Percentiles rank a stretch among this genome's conserved stretches.
These are phyloP conservation scores for Nymphalis polychloros DNA, from an alignment of 2,888 invertebrate species.

Conservation along the genomic window DNA sequence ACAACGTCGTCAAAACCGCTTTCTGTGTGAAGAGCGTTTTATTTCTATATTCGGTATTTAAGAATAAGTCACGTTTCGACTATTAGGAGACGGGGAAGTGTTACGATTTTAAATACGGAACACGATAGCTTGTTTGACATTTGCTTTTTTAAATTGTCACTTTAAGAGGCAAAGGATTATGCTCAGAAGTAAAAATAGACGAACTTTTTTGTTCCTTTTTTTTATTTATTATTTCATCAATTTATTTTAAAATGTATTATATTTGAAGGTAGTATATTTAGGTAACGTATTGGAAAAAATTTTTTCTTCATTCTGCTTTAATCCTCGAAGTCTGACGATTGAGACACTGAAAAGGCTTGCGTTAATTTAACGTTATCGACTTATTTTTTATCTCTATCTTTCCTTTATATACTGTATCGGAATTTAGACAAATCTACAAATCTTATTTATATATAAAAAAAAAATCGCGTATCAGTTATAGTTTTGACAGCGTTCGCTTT, in stretches of 20 bases:
- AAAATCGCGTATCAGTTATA: too few relatives aligned
- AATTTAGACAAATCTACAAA: too few relatives aligned
- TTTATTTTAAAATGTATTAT: not conserved
- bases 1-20: slow-evolving; percentile 13
- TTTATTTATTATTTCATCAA: not conserved
- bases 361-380: too few relatives aligned
- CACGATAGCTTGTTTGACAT: slow-evolving; percentile 44
- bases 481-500: too few relatives aligned
- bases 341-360: too few relatives aligned
- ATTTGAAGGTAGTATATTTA: too few relatives aligned
- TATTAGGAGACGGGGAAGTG: slow-evolving; percentile 45
- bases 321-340: too few relatives aligned
- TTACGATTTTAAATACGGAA: slow-evolving; percentile 48
- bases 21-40: slow-evolving; percentile 37
- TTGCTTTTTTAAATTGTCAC: slow-evolving; percentile 41
- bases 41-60: slow-evolving; percentile 52
- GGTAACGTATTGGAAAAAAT: too few relatives aligned
- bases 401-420: too few relatives aligned
- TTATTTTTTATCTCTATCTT: too few relatives aligned
- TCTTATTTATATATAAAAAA: too few relatives aligned
- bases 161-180: slow-evolving; percentile 38
- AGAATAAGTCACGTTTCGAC: slow-evolving; percentile 50
- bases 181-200: slow-evolving; percentile 12
- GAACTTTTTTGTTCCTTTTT: not conserved
- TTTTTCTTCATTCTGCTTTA: too few relatives aligned